Base-by-base conservation (phyloP, 2,888 invertebrate species). In the Bugula neritina region DNA sequence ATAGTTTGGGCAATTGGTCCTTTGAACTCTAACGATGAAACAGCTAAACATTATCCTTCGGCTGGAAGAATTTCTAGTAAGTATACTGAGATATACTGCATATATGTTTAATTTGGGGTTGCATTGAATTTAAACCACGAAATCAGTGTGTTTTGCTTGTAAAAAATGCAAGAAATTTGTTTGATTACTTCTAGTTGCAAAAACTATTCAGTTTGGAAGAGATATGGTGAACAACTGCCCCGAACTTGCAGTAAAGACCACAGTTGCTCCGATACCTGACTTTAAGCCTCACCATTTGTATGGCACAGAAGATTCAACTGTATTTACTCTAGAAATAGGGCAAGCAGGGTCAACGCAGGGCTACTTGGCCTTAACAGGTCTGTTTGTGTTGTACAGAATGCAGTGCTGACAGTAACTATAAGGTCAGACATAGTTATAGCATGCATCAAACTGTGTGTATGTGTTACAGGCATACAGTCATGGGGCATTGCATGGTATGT, bases 1-100 rank as follows among this genome's bases (percentile, higher is more conserved):
- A 87, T 90, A 25, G 88, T 94, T 72, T 94, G 94, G 94, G 92
- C 93, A 0, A 84, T 93, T 72, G 94, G 94, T 1, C 87, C 89
- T 75, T 85, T 93, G 76, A 92, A 92, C 82, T 87, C 88, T 34
- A 90, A 89, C 76, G 89, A 89, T 74, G 69, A 35, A 29, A 69
- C 69, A 10, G 69, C 72, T 10, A 73, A 73, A 72, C 73, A 73
- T 55, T 54, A 69, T 31, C 17, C 71, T 13, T 5, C 10, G 17
- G 58, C 10, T 63, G 63, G 63, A 2, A 27, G 63, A 5, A 63
- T 5, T 17, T 29, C 63, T 63, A 17, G 63, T 63, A 27, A 29
- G 63, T 63, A 17, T 43, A 43, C 17, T 17, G 43, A 43, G 17
- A 43, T 43, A 43, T 43, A 43, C 43, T 10, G 43, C 5, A 43